A percentile compares a stretch with the other conserved stretches of the same genome.
Conservation (phyloP, 2,888 invertebrate species). For the Cosmopolites sordidus region DNA sequence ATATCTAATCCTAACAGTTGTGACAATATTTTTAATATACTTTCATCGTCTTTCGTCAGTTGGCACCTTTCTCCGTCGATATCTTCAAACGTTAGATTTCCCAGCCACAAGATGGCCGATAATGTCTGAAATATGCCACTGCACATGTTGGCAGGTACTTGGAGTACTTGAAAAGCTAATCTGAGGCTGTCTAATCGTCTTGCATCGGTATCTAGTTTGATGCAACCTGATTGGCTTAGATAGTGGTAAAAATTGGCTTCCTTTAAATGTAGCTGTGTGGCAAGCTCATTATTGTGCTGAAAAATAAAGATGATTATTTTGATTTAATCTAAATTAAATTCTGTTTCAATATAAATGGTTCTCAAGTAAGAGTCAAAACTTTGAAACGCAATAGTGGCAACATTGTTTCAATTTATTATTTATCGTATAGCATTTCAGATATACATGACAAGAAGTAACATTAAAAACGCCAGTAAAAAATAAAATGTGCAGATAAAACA, state of each 20-base stretch:
- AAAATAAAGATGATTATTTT: slow-evolving; percentile 13
- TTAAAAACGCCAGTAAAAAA: too few species aligned
- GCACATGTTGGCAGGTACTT: slow-evolving; percentile 80
- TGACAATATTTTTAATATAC: slow-evolving; percentile 69
- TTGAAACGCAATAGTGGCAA: too few species aligned
- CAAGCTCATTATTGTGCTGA: slow-evolving; percentile 69
- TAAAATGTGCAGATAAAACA: too few species aligned
- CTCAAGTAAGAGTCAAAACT: too few species aligned
- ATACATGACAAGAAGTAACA: too few species aligned
- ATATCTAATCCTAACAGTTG: slow-evolving; percentile 70
- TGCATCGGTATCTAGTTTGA: slow-evolving; percentile 64
- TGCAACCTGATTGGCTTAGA: slow-evolving; percentile 75
- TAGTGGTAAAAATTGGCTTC: slow-evolving; percentile 77
- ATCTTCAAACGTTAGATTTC: slow-evolving; percentile 82
- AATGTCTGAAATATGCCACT: slow-evolving; percentile 85
- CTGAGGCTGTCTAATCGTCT: slow-evolving; percentile 77
- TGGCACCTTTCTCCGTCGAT: slow-evolving; percentile 83
- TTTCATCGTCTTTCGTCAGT: slow-evolving; percentile 65
- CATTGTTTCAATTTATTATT: too few species aligned
- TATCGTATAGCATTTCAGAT: too few species aligned
- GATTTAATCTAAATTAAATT: too few species aligned
- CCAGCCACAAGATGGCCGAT: slow-evolving; percentile 86
- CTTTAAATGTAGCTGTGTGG: slow-evolving; percentile 67
- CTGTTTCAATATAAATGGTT: too few species aligned
- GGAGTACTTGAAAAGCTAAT: slow-evolving; percentile 82